Conservation (phyloP, 2,113 vertebrate genomes). For the Empidonax traillii region DNA sequence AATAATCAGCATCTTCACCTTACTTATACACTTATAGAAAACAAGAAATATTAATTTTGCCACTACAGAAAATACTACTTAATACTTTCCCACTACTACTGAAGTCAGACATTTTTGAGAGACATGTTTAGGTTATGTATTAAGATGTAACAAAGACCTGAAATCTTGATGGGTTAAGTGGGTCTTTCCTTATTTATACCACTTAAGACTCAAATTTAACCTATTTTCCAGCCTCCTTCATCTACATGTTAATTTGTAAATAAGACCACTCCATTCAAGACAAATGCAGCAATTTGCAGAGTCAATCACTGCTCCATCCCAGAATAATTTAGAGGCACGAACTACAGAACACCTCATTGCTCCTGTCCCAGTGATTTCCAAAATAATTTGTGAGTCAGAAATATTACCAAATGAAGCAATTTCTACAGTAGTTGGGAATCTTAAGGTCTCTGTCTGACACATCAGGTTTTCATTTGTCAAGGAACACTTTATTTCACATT, state of each 20-base stretch:
- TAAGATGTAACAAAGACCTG: neutral
- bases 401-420: neutral
- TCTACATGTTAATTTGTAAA: neutral
- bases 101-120: neutral
- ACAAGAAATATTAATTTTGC: neutral
- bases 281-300: neutral
- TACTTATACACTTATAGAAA: neutral
- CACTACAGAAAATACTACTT: neutral
- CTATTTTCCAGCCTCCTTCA: neutral
- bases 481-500: neutral
- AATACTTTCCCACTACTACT: neutral
- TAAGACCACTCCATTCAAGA: neutral
- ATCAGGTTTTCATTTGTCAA: neutral
- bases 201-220: neutral
- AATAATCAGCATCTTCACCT: neutral
- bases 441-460: neutral
- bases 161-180: neutral
- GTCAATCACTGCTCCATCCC: neutral
- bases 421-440: neutral
- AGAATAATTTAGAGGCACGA: neutral
- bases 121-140: neutral
- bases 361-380: neutral
- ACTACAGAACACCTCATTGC: neutral
- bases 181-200: neutral
- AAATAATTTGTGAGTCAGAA: neutral